Conservation (phyloP, 1,140 invertebrate genomes). For the Aleiodes sp. region DNA sequence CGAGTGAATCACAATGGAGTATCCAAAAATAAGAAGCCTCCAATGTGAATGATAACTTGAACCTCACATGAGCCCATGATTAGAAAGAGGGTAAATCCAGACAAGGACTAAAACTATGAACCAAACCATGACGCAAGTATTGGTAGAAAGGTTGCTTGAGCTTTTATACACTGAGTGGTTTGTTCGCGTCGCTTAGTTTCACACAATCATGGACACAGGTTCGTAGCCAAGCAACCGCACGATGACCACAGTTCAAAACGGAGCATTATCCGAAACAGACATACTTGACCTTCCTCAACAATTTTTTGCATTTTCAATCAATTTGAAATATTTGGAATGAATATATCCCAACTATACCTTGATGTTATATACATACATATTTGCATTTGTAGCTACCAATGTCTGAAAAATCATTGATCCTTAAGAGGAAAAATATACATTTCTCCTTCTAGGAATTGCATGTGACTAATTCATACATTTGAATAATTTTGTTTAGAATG, state of each 20-base stretch:
- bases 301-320: not conserved
- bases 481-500: not conserved
- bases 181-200: slow-evolving; percentile 39
- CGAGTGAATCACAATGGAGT: not conserved
- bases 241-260: slow-evolving; percentile 56
- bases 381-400: too few species aligned
- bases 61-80: not conserved
- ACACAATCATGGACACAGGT: slow-evolving; percentile 19
- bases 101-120: slow-evolving; percentile 24
- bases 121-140: slow-evolving; percentile 47
- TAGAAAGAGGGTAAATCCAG: slow-evolving; percentile 27
- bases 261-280: slow-evolving; percentile 49
- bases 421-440: too few species aligned
- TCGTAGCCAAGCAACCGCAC: slow-evolving; percentile 61
- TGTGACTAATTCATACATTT: too few species aligned
- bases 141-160: slow-evolving; percentile 33
- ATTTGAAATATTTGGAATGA: too few species aligned
- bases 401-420: too few species aligned
- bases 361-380: too few species aligned
- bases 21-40: slow-evolving; percentile 7
- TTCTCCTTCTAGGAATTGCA: too few species aligned
- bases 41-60: slow-evolving; percentile 9
- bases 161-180: slow-evolving; percentile 36
- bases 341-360: too few species aligned
- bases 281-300: slow-evolving; percentile 37